Evolutionary conservation across 2,888 invertebrate genomes (phyloP).

Genomic region (Oligia strigilis): DNA sequence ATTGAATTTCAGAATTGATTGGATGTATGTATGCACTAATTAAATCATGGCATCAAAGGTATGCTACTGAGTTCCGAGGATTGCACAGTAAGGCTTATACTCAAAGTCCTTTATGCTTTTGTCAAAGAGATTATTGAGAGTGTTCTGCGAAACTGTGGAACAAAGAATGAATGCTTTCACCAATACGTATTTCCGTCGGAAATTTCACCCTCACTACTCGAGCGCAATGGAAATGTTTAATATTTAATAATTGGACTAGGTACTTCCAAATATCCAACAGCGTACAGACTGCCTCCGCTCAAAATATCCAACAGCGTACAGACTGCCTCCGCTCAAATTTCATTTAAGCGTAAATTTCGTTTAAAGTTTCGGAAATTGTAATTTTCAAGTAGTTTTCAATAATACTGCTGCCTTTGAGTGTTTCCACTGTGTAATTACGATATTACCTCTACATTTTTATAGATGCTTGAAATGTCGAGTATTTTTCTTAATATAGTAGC

Average conservation of each 20-base stretch:
- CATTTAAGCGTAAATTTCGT: not conserved
- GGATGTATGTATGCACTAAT: no score
- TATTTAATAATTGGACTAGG: not conserved
- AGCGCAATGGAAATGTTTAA: not conserved
- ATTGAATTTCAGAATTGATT: not conserved
- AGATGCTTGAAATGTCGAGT: not conserved
- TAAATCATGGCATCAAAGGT: not conserved
- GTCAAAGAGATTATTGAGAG: conserved; percentile 1
- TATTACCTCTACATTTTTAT: not conserved
- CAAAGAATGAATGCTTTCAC: not conserved
- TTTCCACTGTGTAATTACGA: not conserved
- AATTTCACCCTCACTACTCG: not conserved
- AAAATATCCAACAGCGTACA: not conserved
- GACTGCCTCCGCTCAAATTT: not conserved
- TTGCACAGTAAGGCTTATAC: not conserved
- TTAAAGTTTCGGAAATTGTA: not conserved
- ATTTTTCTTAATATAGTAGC: not conserved
- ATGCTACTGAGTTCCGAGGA: not conserved
- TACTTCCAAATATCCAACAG: not conserved
- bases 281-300: not conserved
- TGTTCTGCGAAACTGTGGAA: not conserved
- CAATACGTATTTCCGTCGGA: not conserved
- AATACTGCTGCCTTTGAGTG: not conserved
- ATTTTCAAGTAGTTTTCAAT: not conserved
- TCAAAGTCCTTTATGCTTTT: not conserved